Base-by-base conservation (phyloP, 2,113 vertebrate species). In the Meleagris gallopavo region DNA sequence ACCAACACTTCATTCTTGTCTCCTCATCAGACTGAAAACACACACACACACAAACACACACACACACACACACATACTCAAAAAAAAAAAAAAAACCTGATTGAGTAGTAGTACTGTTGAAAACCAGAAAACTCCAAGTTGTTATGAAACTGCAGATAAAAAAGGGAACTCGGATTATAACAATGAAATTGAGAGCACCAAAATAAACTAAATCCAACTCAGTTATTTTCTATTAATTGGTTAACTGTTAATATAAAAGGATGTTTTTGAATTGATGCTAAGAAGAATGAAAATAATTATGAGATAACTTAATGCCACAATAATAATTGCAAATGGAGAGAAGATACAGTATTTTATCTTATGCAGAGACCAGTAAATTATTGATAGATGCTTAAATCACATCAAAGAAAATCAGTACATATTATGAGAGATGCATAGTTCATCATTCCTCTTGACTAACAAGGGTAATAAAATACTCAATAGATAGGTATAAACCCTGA, bases 321-420 rank as follows among this genome's bases (percentile, higher is more conserved):
- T 94, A 97, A 94, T 20, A 93, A 93, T 52, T 80, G 43, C n/a
- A 96, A 94, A 93, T 55, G 14, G 73, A 96, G 73, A 66, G 54
- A 93, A 81, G 46, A 91, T 58, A 74, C 5, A 82, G 76, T n/a
- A 71, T 76, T 94, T 86, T 71, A 57, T 87, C 88, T 84, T 52
- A 60, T 27, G 41, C 22, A 40, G 81, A 95, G 41, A 58, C 67
- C 86, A 73, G 43, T 72, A 96, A 45, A 19, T 4, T 90, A 92
- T 83, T 4, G 32, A 94, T 84, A 91, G 88, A 85, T 34, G 55
- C 62, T 95, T 96, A 93, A 97, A 95, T 95, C 46, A 91, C 38
- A 72, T 55, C 34, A 30, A 77, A 75, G 22, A 64, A 75, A 75
- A 97, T 97, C 94, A 93, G 95, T 95, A 94, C 22, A 29, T 93